Percentiles rank a stretch among this genome's conserved stretches.
phyloP scores from a whole-genome alignment of 1,140 invertebrate species.

The Hyphantria cunea region DNA sequence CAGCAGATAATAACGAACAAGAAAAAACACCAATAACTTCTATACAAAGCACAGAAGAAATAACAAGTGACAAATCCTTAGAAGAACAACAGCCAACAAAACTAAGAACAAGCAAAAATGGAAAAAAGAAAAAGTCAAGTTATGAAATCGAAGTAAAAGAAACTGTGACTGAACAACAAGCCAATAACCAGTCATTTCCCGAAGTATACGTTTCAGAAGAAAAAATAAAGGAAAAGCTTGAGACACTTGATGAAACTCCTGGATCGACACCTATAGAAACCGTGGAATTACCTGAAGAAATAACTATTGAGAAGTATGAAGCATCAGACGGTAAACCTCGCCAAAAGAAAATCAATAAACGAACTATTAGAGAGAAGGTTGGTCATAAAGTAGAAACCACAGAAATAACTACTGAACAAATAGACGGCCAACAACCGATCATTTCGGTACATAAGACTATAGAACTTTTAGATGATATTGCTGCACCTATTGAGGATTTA shows the following conservation, averaged over 20 bases:
- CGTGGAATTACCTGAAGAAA: slow-evolving; percentile 30
- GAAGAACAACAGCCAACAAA: too few relatives aligned
- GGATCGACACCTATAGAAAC: slow-evolving; percentile 34
- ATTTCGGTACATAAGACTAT: slow-evolving; percentile 29
- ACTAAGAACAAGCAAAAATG: too few relatives aligned
- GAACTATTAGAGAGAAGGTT: slow-evolving; percentile 59
- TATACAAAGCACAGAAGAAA: slow-evolving; percentile 56
- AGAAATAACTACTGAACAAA: slow-evolving; percentile 55
- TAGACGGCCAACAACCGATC: slow-evolving; percentile 47
- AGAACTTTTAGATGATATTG: slow-evolving; percentile 34
- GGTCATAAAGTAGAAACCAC: slow-evolving; percentile 53
- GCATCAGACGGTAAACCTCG: slow-evolving; percentile 36
- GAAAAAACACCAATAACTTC: slow-evolving; percentile 60
- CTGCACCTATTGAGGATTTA: slow-evolving; percentile 22
- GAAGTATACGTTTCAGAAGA: too few relatives aligned
- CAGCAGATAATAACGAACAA: slow-evolving; percentile 31
- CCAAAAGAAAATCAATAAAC: slow-evolving; percentile 54
- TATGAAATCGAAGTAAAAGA: too few relatives aligned
- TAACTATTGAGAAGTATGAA: slow-evolving; percentile 19
- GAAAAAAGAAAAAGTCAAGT: too few relatives aligned
- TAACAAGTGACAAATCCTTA: too few relatives aligned
- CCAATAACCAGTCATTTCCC: too few relatives aligned
- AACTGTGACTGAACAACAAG: too few relatives aligned
- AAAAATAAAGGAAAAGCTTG: slow-evolving; percentile 40
- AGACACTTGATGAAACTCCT: slow-evolving; percentile 56